These are phyloP conservation scores for Caenorhabditis sulstoni DNA, from an alignment of 2,888 invertebrate species.

Conservation along the genomic window DNA sequence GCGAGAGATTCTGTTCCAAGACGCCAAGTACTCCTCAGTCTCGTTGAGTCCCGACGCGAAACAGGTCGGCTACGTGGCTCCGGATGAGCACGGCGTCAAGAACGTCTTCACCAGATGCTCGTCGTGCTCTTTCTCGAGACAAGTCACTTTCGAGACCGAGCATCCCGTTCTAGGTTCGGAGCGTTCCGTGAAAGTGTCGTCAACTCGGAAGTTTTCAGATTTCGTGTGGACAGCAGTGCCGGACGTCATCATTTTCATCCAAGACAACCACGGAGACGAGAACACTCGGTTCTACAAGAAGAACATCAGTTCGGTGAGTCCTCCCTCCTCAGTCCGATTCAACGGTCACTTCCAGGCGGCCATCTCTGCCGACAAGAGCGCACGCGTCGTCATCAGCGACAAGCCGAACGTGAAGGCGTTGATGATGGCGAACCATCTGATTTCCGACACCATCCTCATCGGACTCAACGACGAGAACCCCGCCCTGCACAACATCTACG, in stretches of 20 bases:
- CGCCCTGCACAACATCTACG: constrained; percentile 78
- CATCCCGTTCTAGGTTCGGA: constrained; percentile 73
- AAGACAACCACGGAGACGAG: constrained; percentile 79
- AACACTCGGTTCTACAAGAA: constrained; percentile 78
- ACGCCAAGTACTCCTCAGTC: constrained; percentile 78
- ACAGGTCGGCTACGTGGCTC: constrained; percentile 77
- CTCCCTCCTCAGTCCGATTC: no score
- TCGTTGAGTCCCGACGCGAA: constrained; percentile 77
- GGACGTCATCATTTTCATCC: constrained; percentile 76
- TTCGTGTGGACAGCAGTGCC: constrained; percentile 79
- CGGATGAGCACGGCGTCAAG: constrained; percentile 76
- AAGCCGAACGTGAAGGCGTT: constrained; percentile 74
- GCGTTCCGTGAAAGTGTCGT: background rate
- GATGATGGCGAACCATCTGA: constrained; percentile 76
- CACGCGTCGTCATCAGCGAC: constrained; percentile 68
- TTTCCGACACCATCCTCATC: constrained; percentile 69
- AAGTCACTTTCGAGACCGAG: constrained; percentile 78
- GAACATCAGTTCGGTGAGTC: constrained; percentile 74
- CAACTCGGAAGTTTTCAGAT: constrained; percentile 64
- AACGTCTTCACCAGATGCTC: constrained; percentile 78
- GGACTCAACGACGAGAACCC: constrained; percentile 79
- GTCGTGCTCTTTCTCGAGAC: constrained; percentile 73
- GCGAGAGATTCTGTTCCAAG: constrained; percentile 73
- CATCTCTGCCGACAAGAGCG: constrained; percentile 42
- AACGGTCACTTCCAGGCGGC: constrained; percentile 19